phyloP scores from a whole-genome alignment of 2,113 vertebrate genomes.

The Leucoraja erinaceus region DNA sequence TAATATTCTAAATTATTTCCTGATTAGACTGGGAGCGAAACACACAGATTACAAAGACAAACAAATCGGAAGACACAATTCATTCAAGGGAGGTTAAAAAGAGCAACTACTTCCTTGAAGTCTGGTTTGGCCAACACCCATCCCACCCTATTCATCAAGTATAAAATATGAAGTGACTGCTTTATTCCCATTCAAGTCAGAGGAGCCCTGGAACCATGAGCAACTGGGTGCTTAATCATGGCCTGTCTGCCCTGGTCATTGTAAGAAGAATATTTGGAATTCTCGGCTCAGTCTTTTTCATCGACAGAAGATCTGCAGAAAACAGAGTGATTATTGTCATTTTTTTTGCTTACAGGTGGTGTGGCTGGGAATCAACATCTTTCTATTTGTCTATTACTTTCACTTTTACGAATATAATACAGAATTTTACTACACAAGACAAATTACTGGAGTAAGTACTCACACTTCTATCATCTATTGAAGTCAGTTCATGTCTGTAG shows the following conservation, averaged over 20 bases:
- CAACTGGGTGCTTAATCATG: slow-evolving; percentile 76
- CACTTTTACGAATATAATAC: slow-evolving; percentile 59
- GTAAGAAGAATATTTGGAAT: slow-evolving; percentile 52
- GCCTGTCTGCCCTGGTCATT: slow-evolving; percentile 65
- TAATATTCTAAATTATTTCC: not conserved
- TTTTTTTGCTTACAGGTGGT: slow-evolving; percentile 54
- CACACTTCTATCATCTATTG: not conserved
- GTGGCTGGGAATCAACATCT: slow-evolving; percentile 81
- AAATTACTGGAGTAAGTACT: slow-evolving; percentile 72
- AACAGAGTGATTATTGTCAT: not conserved
- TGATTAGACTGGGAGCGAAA: not conserved
- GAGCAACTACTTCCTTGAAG: slow-evolving; percentile 8
- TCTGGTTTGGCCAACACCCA: not conserved
- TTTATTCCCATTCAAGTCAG: not conserved
- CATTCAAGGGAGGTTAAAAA: not conserved
- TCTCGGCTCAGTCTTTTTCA: not conserved
- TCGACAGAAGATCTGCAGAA: not conserved
- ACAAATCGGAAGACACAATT: not conserved
- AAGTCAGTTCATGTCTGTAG: not conserved
- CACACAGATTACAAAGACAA: not conserved
- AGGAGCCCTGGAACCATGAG: slow-evolving; percentile 54
- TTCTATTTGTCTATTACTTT: slow-evolving; percentile 73
- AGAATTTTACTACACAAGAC: slow-evolving; percentile 73
- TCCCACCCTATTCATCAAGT: not conserved
- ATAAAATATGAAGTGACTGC: not conserved